Base-by-base conservation (phyloP, 1,140 invertebrate genomes). In the Sipha flava region DNA sequence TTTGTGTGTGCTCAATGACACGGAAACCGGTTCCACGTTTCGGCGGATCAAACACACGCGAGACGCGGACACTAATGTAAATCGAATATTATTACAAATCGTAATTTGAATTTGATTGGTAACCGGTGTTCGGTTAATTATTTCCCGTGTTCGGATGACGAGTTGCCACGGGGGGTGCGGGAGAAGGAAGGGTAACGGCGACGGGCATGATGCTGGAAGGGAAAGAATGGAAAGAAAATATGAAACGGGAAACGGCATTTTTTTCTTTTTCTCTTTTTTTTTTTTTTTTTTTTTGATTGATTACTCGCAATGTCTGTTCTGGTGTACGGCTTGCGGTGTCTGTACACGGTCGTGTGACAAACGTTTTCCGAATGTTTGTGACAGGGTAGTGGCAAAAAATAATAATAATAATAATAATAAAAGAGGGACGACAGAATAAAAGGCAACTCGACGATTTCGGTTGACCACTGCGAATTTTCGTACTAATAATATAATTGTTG, bases 361-460 rank as follows among this genome's bases (percentile, higher is more conserved):
- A 77, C 73, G 73, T 77, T 77, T 77, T 77, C 52, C 73, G 73
- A 77, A 57, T 77, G 73, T 77, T 77, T 77, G 49, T 77, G 73
- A 77, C 73, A 77, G 73, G 52, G 16, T 18, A 29, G 34, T 43
- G 49, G 66, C 40, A 29, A 26, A 47, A 70, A 70, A 66, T 12
- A 57, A 57, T 26, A 43, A 68, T 47, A 70, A 62, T 40, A 66
- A 40, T 23, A 68, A 43, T 23, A 23, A 66, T 23, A 34, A 64
- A 66, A 47, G 23, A 47, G 66, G 66, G 66, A 70, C 14, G 16
- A 45, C 10, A 40, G 10, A 45, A 70, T 70, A 47, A 47, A 47
- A 70, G 16, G 66, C 26, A 14, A 47, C 34, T n/a, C 9, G 29
- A 16, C 31, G 40, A 29, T 45, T 47, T 70, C 47, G 47, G 40